Evolutionary conservation across 1,140 invertebrate genomes (phyloP), one percentile per base, ranked within the genome.

Genomic region (Drosophila nikananu): DNA sequence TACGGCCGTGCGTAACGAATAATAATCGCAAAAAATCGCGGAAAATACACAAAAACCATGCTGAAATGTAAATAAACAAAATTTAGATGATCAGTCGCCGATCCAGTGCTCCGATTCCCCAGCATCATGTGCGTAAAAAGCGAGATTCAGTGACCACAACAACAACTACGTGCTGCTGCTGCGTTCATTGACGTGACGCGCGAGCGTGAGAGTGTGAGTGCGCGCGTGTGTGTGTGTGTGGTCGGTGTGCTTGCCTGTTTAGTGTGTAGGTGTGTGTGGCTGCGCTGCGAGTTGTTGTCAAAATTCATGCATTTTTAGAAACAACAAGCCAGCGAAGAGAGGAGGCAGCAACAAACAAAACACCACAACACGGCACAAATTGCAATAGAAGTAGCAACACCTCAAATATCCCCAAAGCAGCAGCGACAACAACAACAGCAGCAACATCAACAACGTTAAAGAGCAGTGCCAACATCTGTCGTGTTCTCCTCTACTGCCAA

Each of bases 171-270:
- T 71, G 80, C 83, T 86, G 81, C 77, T 83, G 83, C 83, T 84
- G 86, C 84, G 84, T 87, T 87, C 84, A 87, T 87, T 87, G 84
- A 87, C 84, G 84, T 87, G 84, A 87, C 84, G 84, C 86, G 84
- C 66, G 81, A 75, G 84, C 66, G 84, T 79, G 70, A 62, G 62
- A 78, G 83, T 84, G 59, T 65, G 44, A 61, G 75, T 67, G 54
- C 39, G 57, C 37, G 74, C 48, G 59, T 51, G 77, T 5, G 77
- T 65, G 55, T 57, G 62, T 77, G 67, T 65, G 61, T 68, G 37
- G 51, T 70, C 52, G 60, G 64, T 77, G 66, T 46, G 64, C 64
- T 70, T 65, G 62, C 59, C 48, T 39, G 39, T 52, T 55, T 46
- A 48, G 70, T 57, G 59, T 78, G 60, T 74, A 57, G 54, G 76